Conservation (phyloP, 2,888 invertebrate genomes). For the Pharmacophagus antenor region DNA sequence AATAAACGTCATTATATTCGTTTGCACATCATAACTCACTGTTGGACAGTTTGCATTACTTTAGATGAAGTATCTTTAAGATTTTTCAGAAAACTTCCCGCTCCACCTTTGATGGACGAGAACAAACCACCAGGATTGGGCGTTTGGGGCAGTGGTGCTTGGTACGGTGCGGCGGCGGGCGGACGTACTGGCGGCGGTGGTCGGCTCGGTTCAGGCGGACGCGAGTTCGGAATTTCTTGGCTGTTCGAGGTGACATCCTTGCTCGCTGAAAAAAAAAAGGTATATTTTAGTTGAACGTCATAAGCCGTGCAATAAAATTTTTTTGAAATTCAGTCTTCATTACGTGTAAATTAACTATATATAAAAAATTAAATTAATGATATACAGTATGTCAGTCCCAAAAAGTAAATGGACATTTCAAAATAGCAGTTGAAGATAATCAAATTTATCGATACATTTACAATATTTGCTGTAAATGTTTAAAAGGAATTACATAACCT, state of each 20-base stretch:
- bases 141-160: slow-evolving; percentile 48
- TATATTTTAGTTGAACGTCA: not conserved
- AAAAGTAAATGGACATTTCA: not conserved
- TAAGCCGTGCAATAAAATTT: not conserved
- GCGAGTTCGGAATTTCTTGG: slow-evolving; percentile 53
- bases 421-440: not conserved
- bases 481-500: too few species aligned
- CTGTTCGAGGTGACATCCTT: slow-evolving; percentile 53
- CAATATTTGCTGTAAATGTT: too few species aligned
- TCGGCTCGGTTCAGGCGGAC: slow-evolving; percentile 63
- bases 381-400: not conserved
- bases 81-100: slow-evolving; percentile 95
- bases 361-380: too few species aligned
- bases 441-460: too few species aligned
- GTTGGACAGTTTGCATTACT: slow-evolving; percentile 98
- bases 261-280: slow-evolving; percentile 49
- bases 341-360: too few species aligned
- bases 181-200: slow-evolving; percentile 57
- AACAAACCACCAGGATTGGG: slow-evolving; percentile 84
- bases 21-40: slow-evolving; percentile 84
- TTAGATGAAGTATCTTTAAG: slow-evolving; percentile 97
- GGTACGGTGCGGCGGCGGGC: slow-evolving; percentile 58
- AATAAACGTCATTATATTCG: too few species aligned
- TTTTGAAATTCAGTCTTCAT: not conserved
- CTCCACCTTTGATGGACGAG: slow-evolving; percentile 94